These are phyloP conservation scores for Eremobia ochroleuca DNA, from an alignment of 2,888 invertebrate species.

Conservation along the genomic window DNA sequence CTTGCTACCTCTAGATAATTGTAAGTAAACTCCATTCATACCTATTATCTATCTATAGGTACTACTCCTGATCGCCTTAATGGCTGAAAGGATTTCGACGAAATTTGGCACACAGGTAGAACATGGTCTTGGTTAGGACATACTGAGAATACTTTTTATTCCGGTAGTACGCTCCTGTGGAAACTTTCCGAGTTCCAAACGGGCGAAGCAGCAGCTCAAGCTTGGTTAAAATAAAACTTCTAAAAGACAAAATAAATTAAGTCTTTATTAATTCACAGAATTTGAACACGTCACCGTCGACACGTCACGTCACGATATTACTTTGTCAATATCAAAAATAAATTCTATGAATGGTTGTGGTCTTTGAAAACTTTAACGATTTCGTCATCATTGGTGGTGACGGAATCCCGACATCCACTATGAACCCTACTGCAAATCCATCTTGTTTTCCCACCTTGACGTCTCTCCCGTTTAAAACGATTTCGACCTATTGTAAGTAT, in stretches of 20 bases:
- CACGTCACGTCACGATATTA: neutral
- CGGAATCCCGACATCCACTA: slow-evolving; percentile 44
- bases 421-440: slow-evolving; percentile 54
- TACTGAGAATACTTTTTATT: neutral
- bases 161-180: neutral
- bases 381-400: slow-evolving; percentile 25
- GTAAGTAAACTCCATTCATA: neutral
- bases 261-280: slow-evolving; percentile 7
- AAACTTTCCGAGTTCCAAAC: neutral
- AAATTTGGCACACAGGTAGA: neutral
- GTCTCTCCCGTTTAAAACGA: slow-evolving; percentile 44
- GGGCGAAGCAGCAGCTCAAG: neutral
- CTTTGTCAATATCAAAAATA: neutral
- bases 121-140: neutral
- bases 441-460: slow-evolving; percentile 35
- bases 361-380: slow-evolving; percentile 36
- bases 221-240: slow-evolving; percentile 15
- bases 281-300: neutral
- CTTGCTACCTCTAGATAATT: neutral
- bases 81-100: neutral
- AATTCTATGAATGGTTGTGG: slow-evolving; percentile 33
- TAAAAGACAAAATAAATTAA: slow-evolving; percentile 13
- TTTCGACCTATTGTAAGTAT: slow-evolving; percentile 31
- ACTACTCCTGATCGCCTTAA: neutral
- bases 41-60: neutral